phyloP scores from a whole-genome alignment of 2,888 invertebrate genomes.

The Kryphioiulus occultus region DNA sequence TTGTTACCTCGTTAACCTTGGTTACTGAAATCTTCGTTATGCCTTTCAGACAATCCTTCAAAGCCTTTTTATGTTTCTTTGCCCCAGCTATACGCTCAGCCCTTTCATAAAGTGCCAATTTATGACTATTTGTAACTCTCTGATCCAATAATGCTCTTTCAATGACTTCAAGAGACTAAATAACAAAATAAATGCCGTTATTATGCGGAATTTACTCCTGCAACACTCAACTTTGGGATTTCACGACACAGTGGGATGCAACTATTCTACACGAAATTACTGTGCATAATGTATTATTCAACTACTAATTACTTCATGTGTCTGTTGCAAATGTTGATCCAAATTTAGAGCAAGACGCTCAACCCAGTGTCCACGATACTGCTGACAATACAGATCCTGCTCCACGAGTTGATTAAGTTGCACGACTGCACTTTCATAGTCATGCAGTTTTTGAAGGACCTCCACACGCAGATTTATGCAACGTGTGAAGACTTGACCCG shows the following conservation, averaged over 20 bases:
- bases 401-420: conserved; percentile 67
- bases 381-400: conserved; percentile 65
- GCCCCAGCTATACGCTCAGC: conserved; percentile 61
- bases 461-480: conserved; percentile 64
- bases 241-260: too few relatives aligned
- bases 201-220: too few relatives aligned
- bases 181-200: conserved; percentile 49
- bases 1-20: conserved; percentile 60
- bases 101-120: conserved; percentile 62
- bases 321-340: conserved; percentile 66
- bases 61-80: conserved; percentile 57
- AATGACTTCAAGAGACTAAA: conserved; percentile 61
- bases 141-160: conserved; percentile 61
- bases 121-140: conserved; percentile 61
- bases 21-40: conserved; percentile 57
- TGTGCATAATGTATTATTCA: neutral
- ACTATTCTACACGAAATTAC: too few relatives aligned
- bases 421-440: conserved; percentile 66
- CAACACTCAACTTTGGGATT: too few relatives aligned
- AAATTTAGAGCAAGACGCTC: conserved; percentile 71
- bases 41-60: conserved; percentile 58
- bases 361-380: conserved; percentile 66
- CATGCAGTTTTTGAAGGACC: conserved; percentile 63
- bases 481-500: conserved; percentile 64
- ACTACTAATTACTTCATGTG: conserved; percentile 58